Conservation (phyloP, 2,888 invertebrate species). For the Drosophila siamana region DNA sequence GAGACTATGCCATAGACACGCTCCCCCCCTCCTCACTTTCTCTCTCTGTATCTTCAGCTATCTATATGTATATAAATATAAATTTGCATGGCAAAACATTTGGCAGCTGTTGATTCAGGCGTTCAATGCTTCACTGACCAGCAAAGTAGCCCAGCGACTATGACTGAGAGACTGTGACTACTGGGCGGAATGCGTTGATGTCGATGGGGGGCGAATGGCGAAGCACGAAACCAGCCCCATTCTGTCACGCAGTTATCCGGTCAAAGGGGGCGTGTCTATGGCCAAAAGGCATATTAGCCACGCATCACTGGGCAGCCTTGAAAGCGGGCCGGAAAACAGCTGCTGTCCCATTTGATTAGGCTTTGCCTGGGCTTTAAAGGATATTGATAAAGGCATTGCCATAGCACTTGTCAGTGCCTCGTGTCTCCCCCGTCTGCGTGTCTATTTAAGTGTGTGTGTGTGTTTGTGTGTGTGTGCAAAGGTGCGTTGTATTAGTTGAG, state of each 20-base stretch:
- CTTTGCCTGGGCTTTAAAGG: constrained; percentile 62
- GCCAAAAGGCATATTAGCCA: constrained; percentile 69
- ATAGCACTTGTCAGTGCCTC: constrained; percentile 34
- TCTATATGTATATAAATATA: constrained; percentile 28
- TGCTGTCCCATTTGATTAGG: constrained; percentile 80
- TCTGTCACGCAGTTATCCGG: constrained; percentile 63
- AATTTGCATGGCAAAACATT: constrained; percentile 68
- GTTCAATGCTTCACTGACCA: constrained; percentile 68
- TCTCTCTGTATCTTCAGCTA: too few relatives aligned
- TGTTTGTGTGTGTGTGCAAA: constrained; percentile 41
- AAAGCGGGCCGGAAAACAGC: constrained; percentile 55
- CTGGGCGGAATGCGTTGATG: background rate
- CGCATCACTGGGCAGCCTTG: constrained; percentile 66
- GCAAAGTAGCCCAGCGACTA: constrained; percentile 36
- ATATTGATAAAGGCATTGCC: constrained; percentile 79
- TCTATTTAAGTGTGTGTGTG: constrained; percentile 11
- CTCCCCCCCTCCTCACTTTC: too few relatives aligned
- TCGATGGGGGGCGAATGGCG: too few relatives aligned
- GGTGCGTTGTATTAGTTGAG: constrained; percentile 63
- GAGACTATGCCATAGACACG: constrained; percentile 1
- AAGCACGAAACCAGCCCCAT: constrained; percentile 28
- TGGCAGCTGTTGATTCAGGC: constrained; percentile 75
- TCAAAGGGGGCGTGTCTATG: constrained; percentile 65
- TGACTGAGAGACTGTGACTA: constrained; percentile 1
- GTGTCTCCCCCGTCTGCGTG: constrained; percentile 6